Evolutionary conservation across 1,140 invertebrate species (phyloP), one percentile per base, ranked within the genome.

Genomic region (Metopolophium dirhodum): DNA sequence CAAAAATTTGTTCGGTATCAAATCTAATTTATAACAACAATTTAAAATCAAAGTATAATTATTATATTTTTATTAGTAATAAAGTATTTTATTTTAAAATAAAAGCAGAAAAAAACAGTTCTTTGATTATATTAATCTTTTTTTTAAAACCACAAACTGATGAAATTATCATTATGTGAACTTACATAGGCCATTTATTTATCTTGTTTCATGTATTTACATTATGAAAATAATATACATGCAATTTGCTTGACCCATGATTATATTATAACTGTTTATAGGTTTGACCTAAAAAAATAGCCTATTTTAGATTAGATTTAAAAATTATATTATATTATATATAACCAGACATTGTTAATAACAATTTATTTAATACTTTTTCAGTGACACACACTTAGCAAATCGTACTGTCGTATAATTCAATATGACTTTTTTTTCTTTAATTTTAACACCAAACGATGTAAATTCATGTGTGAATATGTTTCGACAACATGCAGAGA

Each of bases 361-460:
- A 35, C 30, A n/a, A n/a, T 77, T 68, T n/a, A 68, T 68, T 90
- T 61, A 35, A 88, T 51, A 37, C 0, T 35, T 51, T 1, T 45
- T 85, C 22, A 37, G 37, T 45, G 3, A 85, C 22, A 26, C 8
- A 54, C 51, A 22, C 20, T 54, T 54, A 22, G 51, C 2, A 51
- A 35, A 88, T n/a, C 22, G 1, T 35, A 18, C 23, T n/a, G 8
- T 14, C 54, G 1, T 37, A 37, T 41, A 37, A 37, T 14, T 45
- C 37, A 68, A 68, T 20, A 91, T 92, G 90, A 11, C 6, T 51
- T 92, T 83, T 83, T 92, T 83, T 37, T 82, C 45, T 14, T 49
- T 92, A 49, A 2, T 83, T 26, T 92, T 92, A 3, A 92, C 14
- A 26, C 90, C 90, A 92, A 92, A 83, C 23, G 68, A 92, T 30